Evolutionary conservation across 1,140 invertebrate species (phyloP), one percentile per base, ranked within the genome.

Genomic region (Triops cancriformis): DNA sequence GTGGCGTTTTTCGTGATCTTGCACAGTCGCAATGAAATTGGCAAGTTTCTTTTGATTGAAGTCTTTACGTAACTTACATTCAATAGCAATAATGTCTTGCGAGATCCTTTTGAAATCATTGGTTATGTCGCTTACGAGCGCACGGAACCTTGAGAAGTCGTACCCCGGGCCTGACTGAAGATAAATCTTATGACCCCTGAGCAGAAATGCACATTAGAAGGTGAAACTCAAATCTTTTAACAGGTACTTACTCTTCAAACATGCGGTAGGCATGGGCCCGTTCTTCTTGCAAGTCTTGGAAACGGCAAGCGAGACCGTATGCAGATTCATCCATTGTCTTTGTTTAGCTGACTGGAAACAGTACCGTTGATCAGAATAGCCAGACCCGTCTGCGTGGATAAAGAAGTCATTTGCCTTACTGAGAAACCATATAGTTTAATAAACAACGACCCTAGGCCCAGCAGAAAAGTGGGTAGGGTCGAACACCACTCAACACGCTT

Each of bases 101-200:
- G 78, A 79, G 76, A 79, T 77, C 28, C 76, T 37, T 28, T 79
- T 79, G 75, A 79, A 79, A 45, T 79, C 78, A 27, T 77, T 45
- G 18, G 78, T 79, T 18, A 79, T 73, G 26, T 77, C 78, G 23
- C 73, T 37, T 43, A 79, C 78, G 2, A 79, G 72, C 11, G 43
- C n/a, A 73, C 78, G 78, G 42, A 79, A 79, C 64, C 45, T 51
- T 42, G 42, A 26, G 31, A 79, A 79, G 64, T 79, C 76, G 45
- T 79, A 79, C 18, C 42, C 64, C 18, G 78, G 76, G 11, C 78
- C 76, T 23, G 78, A 42, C 26, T 31, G 72, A 14, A 79, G 31
- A 73, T 79, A 79, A 73, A 79, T 79, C 76, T 79, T 79, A 26
- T 79, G 78, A 7, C 78, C 78, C 31, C 78, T 79, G 37, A 28